Percentiles rank a stretch among this genome's conserved stretches.
Conservation (phyloP, 2,797 vertebrate genomes). For the Anniella stebbinsi region DNA sequence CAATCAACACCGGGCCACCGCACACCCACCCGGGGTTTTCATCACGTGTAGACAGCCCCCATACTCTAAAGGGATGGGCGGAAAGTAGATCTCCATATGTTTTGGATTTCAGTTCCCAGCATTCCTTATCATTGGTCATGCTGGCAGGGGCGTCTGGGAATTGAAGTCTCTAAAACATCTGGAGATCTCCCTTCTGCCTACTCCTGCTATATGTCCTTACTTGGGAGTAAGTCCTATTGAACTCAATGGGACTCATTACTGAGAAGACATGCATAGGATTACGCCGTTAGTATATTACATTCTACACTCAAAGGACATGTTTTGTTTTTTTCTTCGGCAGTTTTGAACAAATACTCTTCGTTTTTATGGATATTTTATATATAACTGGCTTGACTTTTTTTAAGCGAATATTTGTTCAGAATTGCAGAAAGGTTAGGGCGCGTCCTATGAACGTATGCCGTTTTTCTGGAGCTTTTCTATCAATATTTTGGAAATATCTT, state of each 20-base stretch:
- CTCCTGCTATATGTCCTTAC: background rate
- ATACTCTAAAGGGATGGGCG: too few species aligned
- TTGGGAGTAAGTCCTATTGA: background rate
- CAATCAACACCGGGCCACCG: too few species aligned
- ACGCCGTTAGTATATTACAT: background rate
- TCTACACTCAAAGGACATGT: background rate
- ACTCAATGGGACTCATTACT: background rate
- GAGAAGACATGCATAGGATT: background rate
- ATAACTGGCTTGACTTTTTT: background rate
- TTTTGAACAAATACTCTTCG: background rate
- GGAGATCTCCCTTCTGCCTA: too few species aligned
- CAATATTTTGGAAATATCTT: constrained; percentile 27
- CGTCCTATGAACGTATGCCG: too few species aligned
- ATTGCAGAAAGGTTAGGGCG: background rate
- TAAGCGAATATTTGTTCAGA: background rate
- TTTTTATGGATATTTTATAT: background rate
- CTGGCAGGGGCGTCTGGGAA: too few species aligned
- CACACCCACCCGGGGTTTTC: too few species aligned
- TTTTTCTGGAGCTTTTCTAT: constrained; percentile 24
- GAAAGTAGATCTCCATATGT: too few species aligned
- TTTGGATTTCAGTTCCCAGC: too few species aligned
- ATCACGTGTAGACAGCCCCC: too few species aligned
- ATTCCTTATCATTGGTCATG: too few species aligned
- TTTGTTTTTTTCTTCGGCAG: background rate
- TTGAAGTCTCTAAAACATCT: too few species aligned